Conservation (phyloP, 2,888 invertebrate genomes). For the Drosophila antonietae region DNA sequence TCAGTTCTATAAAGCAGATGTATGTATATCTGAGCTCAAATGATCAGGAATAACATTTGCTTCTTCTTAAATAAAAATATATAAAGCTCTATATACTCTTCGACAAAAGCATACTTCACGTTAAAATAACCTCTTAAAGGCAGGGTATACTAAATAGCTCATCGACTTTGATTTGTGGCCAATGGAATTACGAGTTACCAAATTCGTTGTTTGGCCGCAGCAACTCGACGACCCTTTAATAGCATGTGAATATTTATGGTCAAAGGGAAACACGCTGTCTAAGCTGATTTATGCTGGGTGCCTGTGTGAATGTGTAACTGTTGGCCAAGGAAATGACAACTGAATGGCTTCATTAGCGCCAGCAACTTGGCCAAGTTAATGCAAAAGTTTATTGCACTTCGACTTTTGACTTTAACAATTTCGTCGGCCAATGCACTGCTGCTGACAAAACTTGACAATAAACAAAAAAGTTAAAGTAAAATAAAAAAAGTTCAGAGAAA, state of each 20-base stretch:
- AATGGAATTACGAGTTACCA: slow-evolving; percentile 10
- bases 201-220: slow-evolving; percentile 3
- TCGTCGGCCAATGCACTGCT: slow-evolving; percentile 37
- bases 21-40: too few relatives aligned
- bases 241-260: slow-evolving; percentile 66
- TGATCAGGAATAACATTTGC: too few relatives aligned
- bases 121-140: not conserved
- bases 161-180: slow-evolving; percentile 53
- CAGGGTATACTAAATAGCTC: not conserved
- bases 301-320: not conserved
- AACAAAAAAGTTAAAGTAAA: not conserved
- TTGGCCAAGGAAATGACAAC: slow-evolving; percentile 72
- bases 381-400: slow-evolving; percentile 75
- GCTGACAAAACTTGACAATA: slow-evolving; percentile 25
- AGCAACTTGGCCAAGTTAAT: slow-evolving; percentile 36
- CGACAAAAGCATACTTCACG: not conserved
- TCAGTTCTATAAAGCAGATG: too few relatives aligned
- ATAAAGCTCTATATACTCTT: too few relatives aligned
- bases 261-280: slow-evolving; percentile 44
- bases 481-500: slow-evolving; percentile 14
- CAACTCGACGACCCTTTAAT: slow-evolving; percentile 20
- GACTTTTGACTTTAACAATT: slow-evolving; percentile 68
- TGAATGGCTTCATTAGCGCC: slow-evolving; percentile 77
- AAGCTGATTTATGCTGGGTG: slow-evolving; percentile 66
- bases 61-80: too few relatives aligned